Evolutionary conservation across 2,888 invertebrate species (phyloP).

Genomic region (Hydroisotoma schaefferi): DNA sequence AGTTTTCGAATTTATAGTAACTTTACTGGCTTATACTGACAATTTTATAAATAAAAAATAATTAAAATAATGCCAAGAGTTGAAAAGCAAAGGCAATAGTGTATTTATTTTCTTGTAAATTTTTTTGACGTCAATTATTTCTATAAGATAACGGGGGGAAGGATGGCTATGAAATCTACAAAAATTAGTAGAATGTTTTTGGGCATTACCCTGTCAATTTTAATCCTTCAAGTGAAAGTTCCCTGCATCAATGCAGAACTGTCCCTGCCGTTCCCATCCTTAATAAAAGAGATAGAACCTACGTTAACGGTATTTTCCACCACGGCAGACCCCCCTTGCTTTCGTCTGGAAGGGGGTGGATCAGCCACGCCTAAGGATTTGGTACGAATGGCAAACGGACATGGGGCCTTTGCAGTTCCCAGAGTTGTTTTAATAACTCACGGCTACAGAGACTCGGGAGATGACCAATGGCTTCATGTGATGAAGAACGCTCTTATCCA

Average conservation of each 20-base stretch:
- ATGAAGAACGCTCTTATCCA: constrained; percentile 32
- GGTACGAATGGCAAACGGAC: constrained; percentile 24
- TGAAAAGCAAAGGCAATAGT: no score
- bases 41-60: no score
- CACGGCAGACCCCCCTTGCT: constrained; percentile 28
- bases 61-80: no score
- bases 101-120: no score
- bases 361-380: constrained; percentile 21
- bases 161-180: no score
- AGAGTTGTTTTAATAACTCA: constrained; percentile 34
- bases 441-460: constrained; percentile 28
- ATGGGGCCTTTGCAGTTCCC: constrained; percentile 21
- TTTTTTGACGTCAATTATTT: no score
- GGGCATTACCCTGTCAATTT: neutral
- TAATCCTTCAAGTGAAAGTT: neutral
- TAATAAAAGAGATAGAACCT: constrained; percentile 21
- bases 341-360: constrained; percentile 18
- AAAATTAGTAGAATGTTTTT: neutral
- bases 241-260: constrained; percentile 12
- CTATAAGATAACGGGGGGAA: no score
- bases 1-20: no score
- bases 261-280: constrained; percentile 27
- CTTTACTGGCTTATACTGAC: no score
- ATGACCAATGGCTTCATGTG: constrained; percentile 28
- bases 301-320: constrained; percentile 27